Base-by-base conservation (phyloP, 1,140 invertebrate genomes). In the Antheraea pernyi region DNA sequence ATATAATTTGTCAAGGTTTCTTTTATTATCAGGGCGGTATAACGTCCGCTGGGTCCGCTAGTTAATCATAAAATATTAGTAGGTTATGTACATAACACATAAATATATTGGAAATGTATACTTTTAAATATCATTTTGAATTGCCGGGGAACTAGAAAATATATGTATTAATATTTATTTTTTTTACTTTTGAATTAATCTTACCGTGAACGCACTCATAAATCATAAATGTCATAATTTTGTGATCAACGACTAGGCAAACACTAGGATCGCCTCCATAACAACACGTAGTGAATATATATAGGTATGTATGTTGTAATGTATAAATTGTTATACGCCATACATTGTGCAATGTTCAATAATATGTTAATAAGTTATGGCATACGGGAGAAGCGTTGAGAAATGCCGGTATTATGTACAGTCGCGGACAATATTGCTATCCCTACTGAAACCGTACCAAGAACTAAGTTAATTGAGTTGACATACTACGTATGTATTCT, bases 331-430 rank as follows among this genome's bases (percentile, higher is more conserved):
- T 9, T 61, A 65, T 46, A 65, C 8, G 18, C 36, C 19, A 5
- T 64, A 58, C 16, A 30, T 67, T 30, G 30, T 70, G 65, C 72
- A 73, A 73, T 66, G 63, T 60, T 62, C 62, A 67, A 73, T 73
- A 73, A 69, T 73, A 73, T 73, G 72, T 65, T 73, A 70, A 73
- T 73, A 60, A 70, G 72, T 62, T 70, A 61, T 66, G 22, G 30
- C 53, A 19, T 59, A 39, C 42, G 16, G 18, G 19, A 64, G 19
- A 60, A 16, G 64, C 30, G 60, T 70, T 73, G 61, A 37, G 72
- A 65, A 73, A 73, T n/a, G 67, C 58, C 6, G 61, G 46, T 39
- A 30, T 39, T 10, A 18, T 19, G 53, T 69, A 73, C 68, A 42
- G 67, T 60, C 61, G 64, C 7, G 7, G 4, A 10, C 13, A 66